Conservation (phyloP, 2,797 vertebrate species). For the Catharus ustulatus region DNA sequence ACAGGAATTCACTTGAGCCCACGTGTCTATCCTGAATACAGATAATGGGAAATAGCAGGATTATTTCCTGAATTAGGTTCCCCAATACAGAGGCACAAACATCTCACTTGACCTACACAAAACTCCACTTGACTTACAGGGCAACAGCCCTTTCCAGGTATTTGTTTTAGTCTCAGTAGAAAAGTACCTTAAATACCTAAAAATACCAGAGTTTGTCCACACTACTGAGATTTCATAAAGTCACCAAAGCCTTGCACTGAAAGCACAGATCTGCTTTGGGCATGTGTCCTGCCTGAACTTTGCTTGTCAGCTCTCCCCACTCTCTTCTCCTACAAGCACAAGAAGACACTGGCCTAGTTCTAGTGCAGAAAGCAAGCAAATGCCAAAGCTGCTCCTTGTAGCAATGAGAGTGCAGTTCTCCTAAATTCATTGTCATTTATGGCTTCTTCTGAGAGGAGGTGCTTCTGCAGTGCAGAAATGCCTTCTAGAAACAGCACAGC, state of each 20-base stretch:
- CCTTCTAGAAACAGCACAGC: not conserved
- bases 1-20: not conserved
- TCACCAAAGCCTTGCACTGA: not conserved
- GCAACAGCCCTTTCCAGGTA: not conserved
- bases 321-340: not conserved
- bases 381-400: not conserved
- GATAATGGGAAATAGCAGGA: not conserved
- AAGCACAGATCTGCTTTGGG: not conserved
- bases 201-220: not conserved
- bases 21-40: accelerated
- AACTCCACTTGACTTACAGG: not conserved
- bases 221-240: not conserved
- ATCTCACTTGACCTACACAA: not conserved
- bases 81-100: not conserved
- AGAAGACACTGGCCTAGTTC: not conserved
- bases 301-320: not conserved
- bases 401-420: not conserved
- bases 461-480: not conserved
- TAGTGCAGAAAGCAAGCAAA: not conserved
- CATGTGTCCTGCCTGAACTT: not conserved
- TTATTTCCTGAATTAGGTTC: not conserved
- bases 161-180: not conserved
- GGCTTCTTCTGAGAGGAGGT: not conserved
- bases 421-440: not conserved
- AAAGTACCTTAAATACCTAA: not conserved